Conservation (phyloP, 2,888 invertebrate genomes). For the Lasioglossum leucozonium region DNA sequence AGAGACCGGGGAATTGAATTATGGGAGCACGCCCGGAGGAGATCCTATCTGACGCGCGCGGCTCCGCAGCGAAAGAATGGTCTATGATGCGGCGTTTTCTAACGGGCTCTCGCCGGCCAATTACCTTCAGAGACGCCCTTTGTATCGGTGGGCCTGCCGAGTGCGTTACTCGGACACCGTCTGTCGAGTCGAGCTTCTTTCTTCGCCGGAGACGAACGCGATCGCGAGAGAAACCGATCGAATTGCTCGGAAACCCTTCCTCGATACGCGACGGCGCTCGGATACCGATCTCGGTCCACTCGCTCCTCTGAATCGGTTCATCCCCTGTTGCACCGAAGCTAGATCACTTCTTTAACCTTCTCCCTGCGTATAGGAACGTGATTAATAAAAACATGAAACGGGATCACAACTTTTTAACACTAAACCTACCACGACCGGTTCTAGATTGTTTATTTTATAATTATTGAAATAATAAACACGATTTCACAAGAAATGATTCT, state of each 20-base stretch:
- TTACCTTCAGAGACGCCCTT: slow-evolving; percentile 55
- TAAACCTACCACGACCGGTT: too few species aligned
- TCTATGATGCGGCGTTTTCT: slow-evolving; percentile 61
- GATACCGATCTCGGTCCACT: too few species aligned
- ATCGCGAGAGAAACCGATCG: background rate
- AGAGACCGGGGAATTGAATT: slow-evolving; percentile 65
- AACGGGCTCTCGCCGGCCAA: slow-evolving; percentile 52
- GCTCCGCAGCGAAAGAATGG: slow-evolving; percentile 63
- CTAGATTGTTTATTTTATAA: too few species aligned
- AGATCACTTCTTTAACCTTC: too few species aligned
- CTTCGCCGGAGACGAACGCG: background rate
- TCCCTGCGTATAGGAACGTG: too few species aligned
- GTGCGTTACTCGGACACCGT: background rate
- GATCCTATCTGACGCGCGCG: slow-evolving; percentile 55
- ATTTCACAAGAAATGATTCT: too few species aligned
- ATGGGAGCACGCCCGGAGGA: slow-evolving; percentile 62
- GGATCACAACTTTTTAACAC: too few species aligned
- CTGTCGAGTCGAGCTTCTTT: background rate
- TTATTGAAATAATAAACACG: too few species aligned
- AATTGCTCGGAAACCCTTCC: background rate
- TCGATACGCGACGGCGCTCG: background rate
- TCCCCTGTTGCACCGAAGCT: too few species aligned
- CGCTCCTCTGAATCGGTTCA: too few species aligned
- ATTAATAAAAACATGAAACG: too few species aligned
- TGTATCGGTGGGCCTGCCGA: slow-evolving; percentile 4